Conservation (phyloP, 2,113 vertebrate species). For the Zootoca vivipara region DNA sequence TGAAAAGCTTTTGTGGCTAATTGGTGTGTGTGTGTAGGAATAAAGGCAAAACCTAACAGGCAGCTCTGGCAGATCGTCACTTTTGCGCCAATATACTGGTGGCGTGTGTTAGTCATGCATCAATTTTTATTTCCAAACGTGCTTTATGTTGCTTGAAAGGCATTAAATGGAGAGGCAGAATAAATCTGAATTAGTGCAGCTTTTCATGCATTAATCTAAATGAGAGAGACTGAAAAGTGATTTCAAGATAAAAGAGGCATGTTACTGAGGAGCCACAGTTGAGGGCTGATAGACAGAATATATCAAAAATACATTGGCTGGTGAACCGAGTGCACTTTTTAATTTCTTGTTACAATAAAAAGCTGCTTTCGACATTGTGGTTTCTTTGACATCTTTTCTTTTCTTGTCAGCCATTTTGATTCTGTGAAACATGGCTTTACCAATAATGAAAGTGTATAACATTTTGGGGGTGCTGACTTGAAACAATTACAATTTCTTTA, state of each 20-base stretch:
- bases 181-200: constrained; percentile 65
- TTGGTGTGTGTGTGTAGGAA: constrained; percentile 38
- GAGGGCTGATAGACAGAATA: constrained; percentile 53
- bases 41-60: constrained; percentile 47
- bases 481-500: background rate
- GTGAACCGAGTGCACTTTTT: background rate
- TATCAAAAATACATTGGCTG: constrained; percentile 23
- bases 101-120: constrained; percentile 53
- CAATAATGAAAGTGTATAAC: constrained; percentile 43
- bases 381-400: constrained; percentile 52
- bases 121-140: constrained; percentile 44
- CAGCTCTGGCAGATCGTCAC: background rate
- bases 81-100: constrained; percentile 1
- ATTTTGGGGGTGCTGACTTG: constrained; percentile 31
- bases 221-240: constrained; percentile 55
- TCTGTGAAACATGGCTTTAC: constrained; percentile 38
- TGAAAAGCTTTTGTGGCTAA: constrained; percentile 46
- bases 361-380: constrained; percentile 41
- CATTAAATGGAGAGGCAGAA: constrained; percentile 56
- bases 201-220: constrained; percentile 60
- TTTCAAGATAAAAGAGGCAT: constrained; percentile 62
- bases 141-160: constrained; percentile 54
- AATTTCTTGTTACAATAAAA: constrained; percentile 54
- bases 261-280: constrained; percentile 43
- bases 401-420: constrained; percentile 66